Evolutionary conservation across 2,888 invertebrate genomes (phyloP), one percentile per base, ranked within the genome.

Genomic region (Eulithis prunata): DNA sequence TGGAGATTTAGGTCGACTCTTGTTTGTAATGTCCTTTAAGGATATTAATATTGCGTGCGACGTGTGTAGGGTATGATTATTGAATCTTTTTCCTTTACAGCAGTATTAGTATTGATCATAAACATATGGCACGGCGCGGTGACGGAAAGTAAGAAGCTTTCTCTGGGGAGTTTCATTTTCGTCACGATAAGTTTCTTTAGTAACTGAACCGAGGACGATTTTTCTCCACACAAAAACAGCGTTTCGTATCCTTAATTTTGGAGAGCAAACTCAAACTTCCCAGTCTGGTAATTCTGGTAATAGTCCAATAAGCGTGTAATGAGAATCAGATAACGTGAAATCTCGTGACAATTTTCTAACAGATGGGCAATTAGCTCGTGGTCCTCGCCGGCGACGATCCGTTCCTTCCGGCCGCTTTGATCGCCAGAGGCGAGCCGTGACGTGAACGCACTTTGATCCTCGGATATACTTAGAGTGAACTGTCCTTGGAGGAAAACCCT

Each of bases 381-480:
- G 36, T 38, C 57, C 21, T 32, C 32, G 32, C 32, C 32, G 32
- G 21, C 53, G n/a, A 43, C 52, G 57, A 52, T 8, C 49, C 62
- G 56, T 32, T 43, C 56, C 62, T 56, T 57, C 63, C 57, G 54
- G 13, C 28, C 32, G 43, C 56, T 47, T 38, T 49, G 60, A 47
- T 61, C 46, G 36, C 14, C 38, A 6, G 43, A 7, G 8, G 12
- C 46, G 43, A 7, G n/a, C 7, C 53, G 52, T 45, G 45, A 46
- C 45, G 53, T 13, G 14, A 38, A 54, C 61, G 54, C 54, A 47
- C 54, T 45, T 53, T 36, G 38, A 56, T 61, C 61, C n/a, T 56
- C 41, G 13, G 21, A 36, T 46, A 53, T 49, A 11, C 55, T 43
- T 41, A 2, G 56, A 46, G 21, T 28, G 7, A 21, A n/a, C 28